Evolutionary conservation across 2,888 invertebrate genomes (phyloP).

Genomic region (Tiliacea citrago): DNA sequence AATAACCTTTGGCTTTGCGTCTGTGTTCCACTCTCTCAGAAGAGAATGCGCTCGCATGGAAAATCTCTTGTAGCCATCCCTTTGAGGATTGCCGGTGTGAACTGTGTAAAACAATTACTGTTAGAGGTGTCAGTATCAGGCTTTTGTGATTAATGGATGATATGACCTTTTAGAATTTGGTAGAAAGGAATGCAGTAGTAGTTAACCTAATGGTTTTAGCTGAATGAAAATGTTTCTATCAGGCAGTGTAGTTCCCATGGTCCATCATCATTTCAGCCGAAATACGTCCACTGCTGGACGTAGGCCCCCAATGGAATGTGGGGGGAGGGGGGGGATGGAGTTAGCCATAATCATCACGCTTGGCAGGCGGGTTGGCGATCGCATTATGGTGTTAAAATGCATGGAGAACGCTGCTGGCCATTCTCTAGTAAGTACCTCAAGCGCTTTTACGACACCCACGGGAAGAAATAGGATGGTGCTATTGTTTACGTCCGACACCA

Average conservation of each 20-base stretch:
- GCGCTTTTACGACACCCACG: no score
- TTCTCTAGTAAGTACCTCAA: no score
- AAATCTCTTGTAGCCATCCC: slow-evolving; percentile 31
- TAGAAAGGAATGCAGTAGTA: neutral
- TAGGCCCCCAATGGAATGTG: no score
- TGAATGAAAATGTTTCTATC: neutral
- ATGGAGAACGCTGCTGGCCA: no score
- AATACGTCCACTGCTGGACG: no score
- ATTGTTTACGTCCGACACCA: no score
- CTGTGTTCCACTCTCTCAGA: slow-evolving; percentile 10
- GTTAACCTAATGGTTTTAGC: neutral
- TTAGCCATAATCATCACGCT: no score
- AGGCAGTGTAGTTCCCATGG: neutral
- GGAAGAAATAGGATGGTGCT: no score
- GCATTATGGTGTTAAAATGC: no score
- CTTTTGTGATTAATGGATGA: slow-evolving; percentile 5
- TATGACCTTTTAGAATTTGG: neutral
- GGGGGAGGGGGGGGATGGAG: no score
- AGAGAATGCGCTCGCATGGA: slow-evolving; percentile 21
- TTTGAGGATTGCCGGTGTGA: slow-evolving; percentile 11
- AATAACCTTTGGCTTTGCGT: neutral
- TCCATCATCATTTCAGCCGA: no score
- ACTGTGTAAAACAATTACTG: neutral
- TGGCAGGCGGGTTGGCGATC: no score
- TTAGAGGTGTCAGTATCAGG: neutral